Base-by-base conservation (phyloP, 1,140 invertebrate genomes). In the Trichoplusia ni region DNA sequence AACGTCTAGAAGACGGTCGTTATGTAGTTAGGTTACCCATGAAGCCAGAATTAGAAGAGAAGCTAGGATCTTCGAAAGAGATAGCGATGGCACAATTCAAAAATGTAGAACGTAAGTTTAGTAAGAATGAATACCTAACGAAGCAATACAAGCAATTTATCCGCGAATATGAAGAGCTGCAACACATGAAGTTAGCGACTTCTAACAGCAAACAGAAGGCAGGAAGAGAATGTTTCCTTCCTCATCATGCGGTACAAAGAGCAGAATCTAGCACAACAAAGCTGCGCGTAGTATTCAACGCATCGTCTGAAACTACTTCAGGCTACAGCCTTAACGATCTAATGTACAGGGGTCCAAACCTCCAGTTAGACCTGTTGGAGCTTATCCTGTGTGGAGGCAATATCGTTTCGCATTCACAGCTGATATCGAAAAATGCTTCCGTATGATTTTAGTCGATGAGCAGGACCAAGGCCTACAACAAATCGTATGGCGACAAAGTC, bases 401-500 rank as follows among this genome's bases (percentile, higher is more conserved):
- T 40, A 40, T 19, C 16, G 7, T 9, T 40, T 9, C 7, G 38
- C 9, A 9, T 19, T 19, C 8, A 40, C 38, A 2, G 38, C 38
- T 0, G 38, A 40, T 9, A 40, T 40, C n/a, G 38, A 40, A 3
- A 40, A 40, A 19, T 16, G 13, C 2, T 44, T 21, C n/a, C 40
- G 40, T 9, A 11, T 16, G 8, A 44, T 44, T 18, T 21, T 23
- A 23, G 40, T 44, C 11, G 16, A 44, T 6, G 16, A 18, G 1
- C 2, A 14, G n/a, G 51, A 54, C n/a, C 51, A 38, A 54, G 5
- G 7, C 4, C 21, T 38, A 25, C 51, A 54, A 38, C 6, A 38
- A 54, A 54, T 54, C n/a, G 33, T 54, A 1, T 54, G 51, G 35
- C 31, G 64, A 27, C 14, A 44, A 7, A 19, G 14, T 8, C n/a